Evolutionary conservation across 2,113 vertebrate genomes (phyloP), one percentile per base, ranked within the genome.

Genomic region (Chionodraco myersi): DNA sequence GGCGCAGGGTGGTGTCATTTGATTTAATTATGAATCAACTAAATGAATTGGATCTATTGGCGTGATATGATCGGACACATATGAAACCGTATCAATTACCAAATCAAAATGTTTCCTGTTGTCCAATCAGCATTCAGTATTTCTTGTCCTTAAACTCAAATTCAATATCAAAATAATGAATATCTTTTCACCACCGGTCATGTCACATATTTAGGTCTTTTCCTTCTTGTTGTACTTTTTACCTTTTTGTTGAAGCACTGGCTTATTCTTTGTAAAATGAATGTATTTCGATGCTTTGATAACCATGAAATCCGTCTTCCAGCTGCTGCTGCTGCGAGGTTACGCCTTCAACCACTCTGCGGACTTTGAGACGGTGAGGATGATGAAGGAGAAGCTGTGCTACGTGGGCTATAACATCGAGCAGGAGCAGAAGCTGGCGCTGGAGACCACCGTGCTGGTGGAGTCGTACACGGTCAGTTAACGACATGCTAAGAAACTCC

Each of bases 361-460:
- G 0, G 74, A 76, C 63, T 76, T 76, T 4, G 74, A 76, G 74
- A 76, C 74, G 45, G 74, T 76, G 74, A 49, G 74, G 45, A 76
- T 76, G 74, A 76, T 76, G 74, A 76, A 76, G 74, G 74, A 76
- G 74, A 76, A 76, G 54, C 74, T 76, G 1, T 76, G 74, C 74
- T 76, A 76, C 54, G 74, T 76, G 5, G 74, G 74, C 3, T 76
- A 76, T 4, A 76, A 76, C 74, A 67, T 76, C 47, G 74, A 76
- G 44, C 74, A 76, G 63, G 74, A 76, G 63, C 74, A 76, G 74
- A 67, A 76, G 63, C 74, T 76, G 45, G 54, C 74, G n/a, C 74
- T 76, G 63, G 74, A 76, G 63, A 76, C 74, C 0, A 76, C 74
- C 0, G 74, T 76, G 74, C 74, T 76, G 74, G 74, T 76, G 0